Base-by-base conservation (phyloP, 2,888 invertebrate genomes). In the Pristionchus exspectatus region DNA sequence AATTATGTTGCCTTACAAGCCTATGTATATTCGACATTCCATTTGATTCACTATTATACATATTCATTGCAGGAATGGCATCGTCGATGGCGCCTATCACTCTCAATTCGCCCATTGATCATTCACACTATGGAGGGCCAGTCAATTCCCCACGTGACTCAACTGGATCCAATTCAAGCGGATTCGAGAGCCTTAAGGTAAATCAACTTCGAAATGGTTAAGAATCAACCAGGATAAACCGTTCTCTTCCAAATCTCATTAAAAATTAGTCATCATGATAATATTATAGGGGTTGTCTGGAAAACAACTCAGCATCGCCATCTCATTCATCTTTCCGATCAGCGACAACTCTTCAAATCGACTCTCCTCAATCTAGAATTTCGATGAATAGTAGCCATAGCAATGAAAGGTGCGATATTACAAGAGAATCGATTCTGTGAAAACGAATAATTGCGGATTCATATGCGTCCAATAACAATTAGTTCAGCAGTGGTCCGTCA, bases 151-250 rank as follows among this genome's bases (percentile, higher is more conserved):
- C 91, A 63, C 91, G 93, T 59, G 92, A 92, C 89, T 92, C 92
- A n/a, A 93, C 93, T 72, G 92, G 93, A 16, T 94, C 93, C 88
- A 92, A 90, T 44, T 90, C 90, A 56, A 92, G 92, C 59, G 93
- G 93, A 38, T 94, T 93, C 88, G 93, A 93, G 88, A 93, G 93
- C 74, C 91, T 92, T 86, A 93, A 94, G 92, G 93, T 94, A 63
- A 2, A 5, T 21, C 16, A 50, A 50, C 9, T 50, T 44, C 2
- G 33, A 24, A 44, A 12, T 77, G 38, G 24, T 77, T 38, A 21
- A 38, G 33, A 2, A 33, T 7, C 77, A 77, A 33, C 10, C 21
- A 21, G 12, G 7, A 84, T 54, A 24, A 38, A 2, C 21, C 14
- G 3, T 44, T 30, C 30, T 77, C 77, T 24, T 2, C 5, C 21